Percentiles rank a stretch among this genome's conserved stretches.
These are phyloP conservation scores for Menura novaehollandiae DNA, from an alignment of 2,113 vertebrate species.

Conservation along the genomic window DNA sequence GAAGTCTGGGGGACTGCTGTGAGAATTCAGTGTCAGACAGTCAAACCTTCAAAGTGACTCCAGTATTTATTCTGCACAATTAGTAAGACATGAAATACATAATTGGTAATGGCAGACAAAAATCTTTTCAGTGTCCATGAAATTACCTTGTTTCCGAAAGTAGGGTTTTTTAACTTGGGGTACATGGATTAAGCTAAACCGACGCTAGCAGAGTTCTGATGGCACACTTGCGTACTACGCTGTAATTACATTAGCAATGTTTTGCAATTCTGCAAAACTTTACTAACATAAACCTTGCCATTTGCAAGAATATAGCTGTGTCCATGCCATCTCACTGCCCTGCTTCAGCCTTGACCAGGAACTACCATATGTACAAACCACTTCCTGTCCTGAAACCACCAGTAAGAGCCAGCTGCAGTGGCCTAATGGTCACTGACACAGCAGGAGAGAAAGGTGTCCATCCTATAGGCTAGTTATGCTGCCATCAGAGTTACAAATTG, in stretches of 20 bases:
- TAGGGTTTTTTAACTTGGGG: background rate
- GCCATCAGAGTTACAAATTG: background rate
- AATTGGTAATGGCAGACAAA: background rate
- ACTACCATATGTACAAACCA: background rate
- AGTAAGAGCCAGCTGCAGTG: background rate
- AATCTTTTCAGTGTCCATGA: background rate
- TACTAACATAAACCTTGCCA: background rate
- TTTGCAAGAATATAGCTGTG: background rate
- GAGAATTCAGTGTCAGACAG: background rate
- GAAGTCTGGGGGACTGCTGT: background rate
- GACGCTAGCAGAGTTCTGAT: background rate
- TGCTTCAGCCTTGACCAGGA: background rate
- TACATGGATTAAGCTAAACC: background rate
- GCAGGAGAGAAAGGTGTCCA: background rate
- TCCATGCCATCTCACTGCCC: background rate
- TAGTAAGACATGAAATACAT: background rate
- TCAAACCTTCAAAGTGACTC: background rate
- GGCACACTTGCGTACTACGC: background rate
- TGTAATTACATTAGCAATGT: background rate
- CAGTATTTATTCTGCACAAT: background rate
- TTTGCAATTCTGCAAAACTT: background rate
- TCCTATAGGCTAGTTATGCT: background rate
- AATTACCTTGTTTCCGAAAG: background rate
- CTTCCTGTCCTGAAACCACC: background rate
- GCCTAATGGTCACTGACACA: background rate